Conservation (phyloP, 1,140 invertebrate species). For the Melanaphis sacchari region DNA sequence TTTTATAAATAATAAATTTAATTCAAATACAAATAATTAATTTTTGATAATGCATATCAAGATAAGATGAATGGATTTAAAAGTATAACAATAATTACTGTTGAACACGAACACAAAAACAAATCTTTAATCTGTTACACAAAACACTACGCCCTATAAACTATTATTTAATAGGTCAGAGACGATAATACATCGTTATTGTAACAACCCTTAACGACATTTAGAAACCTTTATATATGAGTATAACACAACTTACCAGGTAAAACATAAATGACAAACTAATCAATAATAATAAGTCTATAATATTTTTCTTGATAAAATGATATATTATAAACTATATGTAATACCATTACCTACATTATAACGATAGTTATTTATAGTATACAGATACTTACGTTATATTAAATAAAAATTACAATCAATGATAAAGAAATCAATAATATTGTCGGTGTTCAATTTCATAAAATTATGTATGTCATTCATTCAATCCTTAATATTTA, state of each 20-base stretch:
- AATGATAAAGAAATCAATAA: not conserved
- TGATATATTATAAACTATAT: not conserved
- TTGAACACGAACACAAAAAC: not conserved
- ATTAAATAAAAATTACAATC: conserved; percentile 11
- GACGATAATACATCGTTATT: conserved; percentile 10
- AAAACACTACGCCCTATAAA: not conserved
- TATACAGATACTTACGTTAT: not conserved
- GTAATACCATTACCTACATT: not conserved
- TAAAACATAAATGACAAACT: conserved; percentile 13
- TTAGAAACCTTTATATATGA: conserved; percentile 37
- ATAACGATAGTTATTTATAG: not conserved
- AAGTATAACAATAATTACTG: not conserved
- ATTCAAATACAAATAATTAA: not conserved
- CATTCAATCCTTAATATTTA: not conserved
- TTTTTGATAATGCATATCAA: not conserved
- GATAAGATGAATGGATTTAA: not conserved
- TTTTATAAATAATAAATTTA: not conserved
- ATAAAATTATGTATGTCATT: not conserved
- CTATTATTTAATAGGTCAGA: conserved; percentile 43
- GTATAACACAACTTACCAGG: not conserved
- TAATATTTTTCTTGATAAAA: not conserved
- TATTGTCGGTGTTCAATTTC: not conserved
- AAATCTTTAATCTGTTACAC: not conserved
- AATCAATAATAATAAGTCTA: not conserved
- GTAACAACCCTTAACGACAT: conserved; percentile 42